Conservation (phyloP, 2,888 invertebrate species). For the Spilosoma lubricipeda region DNA sequence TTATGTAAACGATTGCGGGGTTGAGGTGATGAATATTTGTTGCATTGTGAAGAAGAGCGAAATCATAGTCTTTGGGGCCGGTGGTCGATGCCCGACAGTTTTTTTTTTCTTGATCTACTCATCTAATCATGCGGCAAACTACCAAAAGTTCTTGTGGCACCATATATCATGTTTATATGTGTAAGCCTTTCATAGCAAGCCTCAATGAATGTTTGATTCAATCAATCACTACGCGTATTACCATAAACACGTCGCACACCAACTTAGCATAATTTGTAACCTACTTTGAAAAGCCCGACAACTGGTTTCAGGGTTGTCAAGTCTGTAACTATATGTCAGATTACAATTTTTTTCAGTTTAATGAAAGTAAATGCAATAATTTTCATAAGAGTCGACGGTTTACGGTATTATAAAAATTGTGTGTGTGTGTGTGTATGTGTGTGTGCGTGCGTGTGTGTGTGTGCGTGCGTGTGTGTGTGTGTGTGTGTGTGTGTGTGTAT, state of each 20-base stretch:
- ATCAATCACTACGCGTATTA: conserved; percentile 4
- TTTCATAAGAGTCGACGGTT: too few relatives aligned
- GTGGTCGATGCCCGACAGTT: too few relatives aligned
- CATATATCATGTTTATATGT: neutral
- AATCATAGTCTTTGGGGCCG: too few relatives aligned
- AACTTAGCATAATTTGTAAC: conserved; percentile 4
- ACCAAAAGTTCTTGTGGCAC: neutral
- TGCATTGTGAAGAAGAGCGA: neutral
- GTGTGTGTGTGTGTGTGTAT: too few relatives aligned
- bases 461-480: too few relatives aligned
- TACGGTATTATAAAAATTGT: too few relatives aligned
- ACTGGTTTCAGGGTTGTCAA: conserved; percentile 8
- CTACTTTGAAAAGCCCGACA: conserved; percentile 7
- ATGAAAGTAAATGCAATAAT: neutral
- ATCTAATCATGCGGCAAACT: neutral
- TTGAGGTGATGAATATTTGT: neutral
- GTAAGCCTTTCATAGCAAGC: neutral
- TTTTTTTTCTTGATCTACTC: neutral
- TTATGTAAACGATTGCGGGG: neutral
- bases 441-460: too few relatives aligned
- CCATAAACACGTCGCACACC: conserved; percentile 9
- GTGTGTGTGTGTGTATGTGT: too few relatives aligned
- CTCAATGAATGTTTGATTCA: neutral
- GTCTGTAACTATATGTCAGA: neutral
- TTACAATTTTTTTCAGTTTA: neutral